Percentiles rank a stretch among this genome's conserved stretches.
Conservation (phyloP, 92 coral and sea anemone species). For the Actinostola sp. region DNA sequence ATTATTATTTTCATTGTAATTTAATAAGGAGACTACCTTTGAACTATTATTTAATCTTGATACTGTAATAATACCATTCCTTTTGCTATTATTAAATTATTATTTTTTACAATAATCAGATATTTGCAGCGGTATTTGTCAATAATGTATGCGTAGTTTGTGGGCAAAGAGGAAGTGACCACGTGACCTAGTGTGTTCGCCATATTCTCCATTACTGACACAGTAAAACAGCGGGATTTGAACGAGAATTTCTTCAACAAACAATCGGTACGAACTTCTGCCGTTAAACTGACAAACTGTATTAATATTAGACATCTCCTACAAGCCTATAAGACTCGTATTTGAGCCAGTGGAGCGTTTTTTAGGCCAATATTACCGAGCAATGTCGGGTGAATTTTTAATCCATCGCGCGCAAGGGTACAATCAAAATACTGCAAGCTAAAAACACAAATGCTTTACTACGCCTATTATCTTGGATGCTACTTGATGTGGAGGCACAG, state of each 20-base stretch:
- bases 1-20: too few relatives aligned
- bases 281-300: neutral
- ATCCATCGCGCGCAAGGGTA: neutral
- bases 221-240: slow-evolving; percentile 52
- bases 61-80: too few relatives aligned
- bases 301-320: neutral
- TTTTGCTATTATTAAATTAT: too few relatives aligned
- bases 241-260: slow-evolving; percentile 15
- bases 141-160: slow-evolving; percentile 33
- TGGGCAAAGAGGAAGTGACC: slow-evolving; percentile 59
- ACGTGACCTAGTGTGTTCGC: slow-evolving; percentile 94
- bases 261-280: slow-evolving; percentile 24
- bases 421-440: neutral
- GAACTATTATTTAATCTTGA: too few relatives aligned
- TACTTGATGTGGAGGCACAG: neutral
- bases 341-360: neutral
- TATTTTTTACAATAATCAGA: too few relatives aligned
- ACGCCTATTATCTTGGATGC: neutral
- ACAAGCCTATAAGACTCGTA: neutral
- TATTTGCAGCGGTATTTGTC: slow-evolving; percentile 44
- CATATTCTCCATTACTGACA: slow-evolving; percentile 70
- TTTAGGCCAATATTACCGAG: slow-evolving; percentile 7
- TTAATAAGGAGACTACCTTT: too few relatives aligned
- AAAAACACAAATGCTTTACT: neutral
- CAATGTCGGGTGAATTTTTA: neutral